These are phyloP conservation scores for Brotula barbata DNA, from an alignment of 2,797 vertebrate genomes.

Conservation along the genomic window DNA sequence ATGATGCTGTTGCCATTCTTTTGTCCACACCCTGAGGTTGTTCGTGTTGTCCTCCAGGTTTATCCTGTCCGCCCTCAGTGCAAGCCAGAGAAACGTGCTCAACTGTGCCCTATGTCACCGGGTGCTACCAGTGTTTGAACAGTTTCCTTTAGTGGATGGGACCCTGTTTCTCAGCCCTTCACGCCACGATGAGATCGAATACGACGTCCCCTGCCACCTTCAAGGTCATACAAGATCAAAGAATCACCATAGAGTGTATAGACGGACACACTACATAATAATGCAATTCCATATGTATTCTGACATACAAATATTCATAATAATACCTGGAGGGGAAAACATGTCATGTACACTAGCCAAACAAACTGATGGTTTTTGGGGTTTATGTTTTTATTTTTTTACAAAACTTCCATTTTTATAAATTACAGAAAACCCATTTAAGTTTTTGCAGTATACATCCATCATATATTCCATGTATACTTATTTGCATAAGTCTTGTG, in stretches of 20 bases:
- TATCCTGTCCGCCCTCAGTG: constrained; percentile 95
- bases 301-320: too few relatives aligned
- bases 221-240: constrained; percentile 84
- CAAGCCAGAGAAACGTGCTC: constrained; percentile 95
- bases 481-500: too few relatives aligned
- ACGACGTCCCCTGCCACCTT: constrained; percentile 98
- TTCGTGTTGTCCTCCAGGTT: constrained; percentile 78
- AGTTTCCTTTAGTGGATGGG: constrained; percentile 97
- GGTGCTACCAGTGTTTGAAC: constrained; percentile 93
- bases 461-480: too few relatives aligned
- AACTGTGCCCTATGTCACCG: constrained; percentile 97
- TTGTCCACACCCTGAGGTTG: not conserved
- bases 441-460: too few relatives aligned
- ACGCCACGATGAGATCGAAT: constrained; percentile 97
- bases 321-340: too few relatives aligned
- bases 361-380: too few relatives aligned
- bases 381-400: too few relatives aligned
- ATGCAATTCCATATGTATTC: not conserved
- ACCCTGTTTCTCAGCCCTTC: constrained; percentile 98
- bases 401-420: too few relatives aligned
- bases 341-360: too few relatives aligned
- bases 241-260: not conserved
- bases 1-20: not conserved
- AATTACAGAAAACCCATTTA: too few relatives aligned
- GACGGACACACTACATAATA: not conserved